Conservation (phyloP, 2,113 vertebrate species). For the Bucco capensis region DNA sequence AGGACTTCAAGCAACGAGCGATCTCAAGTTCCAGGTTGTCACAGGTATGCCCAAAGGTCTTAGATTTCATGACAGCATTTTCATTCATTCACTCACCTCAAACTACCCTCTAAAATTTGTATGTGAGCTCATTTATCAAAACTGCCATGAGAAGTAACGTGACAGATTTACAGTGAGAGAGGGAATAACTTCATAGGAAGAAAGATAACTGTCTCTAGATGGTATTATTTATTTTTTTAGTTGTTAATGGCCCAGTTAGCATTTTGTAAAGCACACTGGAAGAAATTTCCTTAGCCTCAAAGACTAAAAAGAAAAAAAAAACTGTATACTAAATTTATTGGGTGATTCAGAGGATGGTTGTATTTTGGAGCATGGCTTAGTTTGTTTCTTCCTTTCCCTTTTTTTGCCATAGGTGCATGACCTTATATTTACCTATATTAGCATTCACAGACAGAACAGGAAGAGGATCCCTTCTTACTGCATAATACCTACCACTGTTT, state of each 20-base stretch:
- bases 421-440: background rate
- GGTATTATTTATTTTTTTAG: conserved; percentile 36
- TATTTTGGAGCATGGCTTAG: background rate
- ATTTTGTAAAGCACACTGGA: background rate
- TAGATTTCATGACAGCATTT: background rate
- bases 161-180: background rate
- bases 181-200: background rate
- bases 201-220: background rate
- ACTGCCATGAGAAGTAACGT: background rate
- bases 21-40: background rate
- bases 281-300: background rate
- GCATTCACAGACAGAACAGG: background rate
- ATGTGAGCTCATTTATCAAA: background rate
- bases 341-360: background rate
- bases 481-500: background rate
- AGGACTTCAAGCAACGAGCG: background rate
- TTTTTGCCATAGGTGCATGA: background rate
- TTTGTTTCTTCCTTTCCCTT: background rate
- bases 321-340: background rate
- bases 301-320: background rate
- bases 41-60: background rate
- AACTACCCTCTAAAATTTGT: background rate
- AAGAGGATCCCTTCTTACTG: background rate
- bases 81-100: background rate
- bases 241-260: background rate